phyloP scores from a whole-genome alignment of 2,888 invertebrate genomes.

The Hemistola chrysoprasaria region DNA sequence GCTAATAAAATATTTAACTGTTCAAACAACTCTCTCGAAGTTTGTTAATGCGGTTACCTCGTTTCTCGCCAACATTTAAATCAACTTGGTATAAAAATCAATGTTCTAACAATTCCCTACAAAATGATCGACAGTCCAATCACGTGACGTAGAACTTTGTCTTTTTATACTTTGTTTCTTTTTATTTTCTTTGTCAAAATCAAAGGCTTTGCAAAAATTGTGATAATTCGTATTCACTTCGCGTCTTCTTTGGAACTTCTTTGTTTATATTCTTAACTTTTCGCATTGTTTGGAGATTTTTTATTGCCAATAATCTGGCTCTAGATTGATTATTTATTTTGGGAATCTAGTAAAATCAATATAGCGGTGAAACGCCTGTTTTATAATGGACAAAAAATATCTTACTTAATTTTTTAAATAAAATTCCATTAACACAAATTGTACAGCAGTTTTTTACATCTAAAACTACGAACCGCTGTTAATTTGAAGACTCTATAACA shows the following conservation, averaged over 20 bases:
- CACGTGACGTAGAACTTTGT: conserved; percentile 46
- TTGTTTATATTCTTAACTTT: conserved; percentile 33
- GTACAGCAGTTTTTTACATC: no score
- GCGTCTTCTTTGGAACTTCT: conserved; percentile 38
- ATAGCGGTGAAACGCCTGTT: no score
- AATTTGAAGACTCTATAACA: no score
- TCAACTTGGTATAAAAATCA: conserved; percentile 2
- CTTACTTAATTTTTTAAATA: no score
- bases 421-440: no score
- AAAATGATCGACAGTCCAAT: conserved; percentile 45
- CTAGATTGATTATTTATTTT: neutral
- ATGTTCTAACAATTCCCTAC: no score
- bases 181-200: conserved; percentile 44
- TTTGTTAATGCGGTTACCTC: neutral
- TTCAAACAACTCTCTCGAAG: no score
- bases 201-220: conserved; percentile 53
- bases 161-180: conserved; percentile 20
- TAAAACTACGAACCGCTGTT: no score
- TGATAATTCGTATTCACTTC: conserved; percentile 51
- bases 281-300: conserved; percentile 32
- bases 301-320: conserved; percentile 1
- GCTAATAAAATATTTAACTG: no score
- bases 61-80: neutral
- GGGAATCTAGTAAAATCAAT: no score
- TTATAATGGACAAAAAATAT: no score